Evolutionary conservation across 2,888 invertebrate species (phyloP), one percentile per base, ranked within the genome.

Genomic region (Mamestra brassicae): DNA sequence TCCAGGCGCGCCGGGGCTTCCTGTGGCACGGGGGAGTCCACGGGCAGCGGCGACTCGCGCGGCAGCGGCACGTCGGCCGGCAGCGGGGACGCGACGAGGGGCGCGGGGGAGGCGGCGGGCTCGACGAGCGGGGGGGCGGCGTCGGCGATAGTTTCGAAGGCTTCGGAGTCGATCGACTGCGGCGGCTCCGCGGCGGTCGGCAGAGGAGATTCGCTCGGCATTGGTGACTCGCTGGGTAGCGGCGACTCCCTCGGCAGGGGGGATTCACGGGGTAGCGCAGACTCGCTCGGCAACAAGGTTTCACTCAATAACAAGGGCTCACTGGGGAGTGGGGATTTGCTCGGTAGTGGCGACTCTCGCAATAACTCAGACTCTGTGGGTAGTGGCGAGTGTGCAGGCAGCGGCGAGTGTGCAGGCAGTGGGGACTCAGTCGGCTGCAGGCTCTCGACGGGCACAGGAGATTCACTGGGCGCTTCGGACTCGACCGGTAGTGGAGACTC

Each of bases 261-360:
- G 55, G 65, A 91, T 89, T 77, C 92, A 13, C 54, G 86, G 76
- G 69, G 71, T 6, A 77, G 11, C 34, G 72, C 62, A 17, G 74
- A 74, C 13, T 88, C 87, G 10, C 74, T 74, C 34, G 83, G 87
- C 36, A 84, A 63, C 63, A 86, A 78, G 0, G 88, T 75, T 45
- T 88, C 89, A 55, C 65, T 74, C 7, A 82, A 80, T 36, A 88
- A 52, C 47, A 87, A 85, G 10, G 89, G 86, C 47, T 88, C 88
- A 70, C 76, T 74, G 38, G 86, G 86, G 54, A 87, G 45, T 38
- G 84, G 86, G 10, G 85, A 84, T 57, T 89, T 87, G 55, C 81
- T 80, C 1, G 87, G 87, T 47, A 87, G 45, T 15, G 88, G 81
- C 4, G 89, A 89, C 45, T 87, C 65, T 61, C 71, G 69, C 83